Evolutionary conservation across 2,888 invertebrate species (phyloP).

Genomic region (Polydrusus cervinus): DNA sequence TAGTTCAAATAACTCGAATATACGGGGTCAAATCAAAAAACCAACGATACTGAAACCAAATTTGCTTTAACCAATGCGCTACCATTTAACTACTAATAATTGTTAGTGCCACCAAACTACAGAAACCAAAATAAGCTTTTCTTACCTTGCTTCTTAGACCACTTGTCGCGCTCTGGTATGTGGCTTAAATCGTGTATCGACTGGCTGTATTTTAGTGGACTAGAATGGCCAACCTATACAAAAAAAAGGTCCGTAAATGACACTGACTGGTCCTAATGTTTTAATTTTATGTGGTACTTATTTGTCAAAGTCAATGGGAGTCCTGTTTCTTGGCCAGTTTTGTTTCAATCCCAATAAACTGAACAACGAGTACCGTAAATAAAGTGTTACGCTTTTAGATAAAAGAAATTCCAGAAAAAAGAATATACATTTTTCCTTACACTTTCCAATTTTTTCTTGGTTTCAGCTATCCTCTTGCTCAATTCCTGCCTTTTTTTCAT

Average conservation of each 20-base stretch:
- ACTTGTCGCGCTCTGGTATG: conserved; percentile 74
- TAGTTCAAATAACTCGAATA: conserved; percentile 6
- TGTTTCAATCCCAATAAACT: no score
- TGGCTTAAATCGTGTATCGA: conserved; percentile 90
- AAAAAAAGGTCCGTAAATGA: conserved; percentile 11
- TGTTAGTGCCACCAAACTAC: conserved; percentile 22
- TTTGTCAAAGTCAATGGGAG: no score
- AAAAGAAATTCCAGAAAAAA: no score
- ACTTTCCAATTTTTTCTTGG: conserved; percentile 88
- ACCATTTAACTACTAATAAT: neutral
- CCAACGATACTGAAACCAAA: neutral
- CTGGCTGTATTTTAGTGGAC: conserved; percentile 88
- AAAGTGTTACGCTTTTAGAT: no score
- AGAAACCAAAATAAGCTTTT: neutral
- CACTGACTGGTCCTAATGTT: no score
- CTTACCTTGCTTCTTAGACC: conserved; percentile 63
- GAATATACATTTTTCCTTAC: conserved; percentile 74
- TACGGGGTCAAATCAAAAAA: conserved; percentile 1
- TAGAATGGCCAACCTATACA: conserved; percentile 82
- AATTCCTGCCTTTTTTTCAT: conserved; percentile 84
- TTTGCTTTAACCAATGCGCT: conserved; percentile 6
- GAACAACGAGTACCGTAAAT: no score
- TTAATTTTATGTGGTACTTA: no score
- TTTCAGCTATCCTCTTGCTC: conserved; percentile 87
- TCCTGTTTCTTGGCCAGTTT: no score